Base-by-base conservation (phyloP, 2,888 invertebrate genomes). In the Amphiduros pacificus region DNA sequence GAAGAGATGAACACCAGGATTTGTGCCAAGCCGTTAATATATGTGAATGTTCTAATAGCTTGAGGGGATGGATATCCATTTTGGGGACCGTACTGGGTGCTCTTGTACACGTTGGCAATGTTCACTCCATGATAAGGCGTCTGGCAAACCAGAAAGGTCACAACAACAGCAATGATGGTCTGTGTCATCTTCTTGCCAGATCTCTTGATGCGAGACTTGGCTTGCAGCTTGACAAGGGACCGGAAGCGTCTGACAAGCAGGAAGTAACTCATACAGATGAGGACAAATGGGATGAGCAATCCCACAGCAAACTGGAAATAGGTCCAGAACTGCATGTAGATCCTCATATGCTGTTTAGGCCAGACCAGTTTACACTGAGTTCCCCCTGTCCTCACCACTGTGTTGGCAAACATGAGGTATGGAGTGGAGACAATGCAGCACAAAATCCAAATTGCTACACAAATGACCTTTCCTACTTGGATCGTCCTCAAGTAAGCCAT, bases 91-190 rank as follows among this genome's bases (percentile, higher is more conserved):
- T 44, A 44, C n/a, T 17, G 6, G 6, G n/a, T 22, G 6, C 4
- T n/a, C n/a, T 9, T 44, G 6, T 17, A 20, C 6, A 44, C 22
- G n/a, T 44, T 44, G n/a, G n/a, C 9, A 11, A 44, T 44, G 44
- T 62, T 36, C 6, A 51, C 28, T 1, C 32, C 60, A 31, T 68
- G 68, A 40, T 64, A 65, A 0, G 68, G 68, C 4, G 65, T 27
- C 62, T 67, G 65, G 31, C 63, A 67, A n/a, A 64, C 14, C 24
- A 58, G 52, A 26, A 67, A 68, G 1, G 59, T 54, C 4, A 60
- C 52, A 14, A 67, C 68, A 22, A 68, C 52, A 9, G 58, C 59
- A 22, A 68, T 49, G 24, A 68, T 66, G 2, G 67, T 62, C 29
- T 54, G 63, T 0, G 64, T 68, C 49, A 63, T 59, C 22, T 54